Conservation (phyloP, 1,140 invertebrate genomes). For the Tetramorium alpestre region DNA sequence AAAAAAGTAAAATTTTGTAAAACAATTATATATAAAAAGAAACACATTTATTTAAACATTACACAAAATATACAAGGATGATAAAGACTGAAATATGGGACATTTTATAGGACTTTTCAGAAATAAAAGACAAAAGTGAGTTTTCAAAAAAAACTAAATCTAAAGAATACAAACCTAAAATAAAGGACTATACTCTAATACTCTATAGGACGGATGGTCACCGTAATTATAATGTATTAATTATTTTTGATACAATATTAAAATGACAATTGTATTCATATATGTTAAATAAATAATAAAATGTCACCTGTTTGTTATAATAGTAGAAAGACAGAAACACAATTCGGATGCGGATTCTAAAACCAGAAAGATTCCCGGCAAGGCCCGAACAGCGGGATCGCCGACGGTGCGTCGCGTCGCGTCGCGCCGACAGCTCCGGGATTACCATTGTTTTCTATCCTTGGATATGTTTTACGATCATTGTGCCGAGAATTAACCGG, state of each 20-base stretch:
- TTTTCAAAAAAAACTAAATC: too few species aligned
- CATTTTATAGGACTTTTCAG: too few species aligned
- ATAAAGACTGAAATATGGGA: too few species aligned
- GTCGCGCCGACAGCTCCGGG: conserved; percentile 17
- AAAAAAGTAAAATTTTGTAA: too few species aligned
- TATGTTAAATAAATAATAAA: neutral
- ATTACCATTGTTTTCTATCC: conserved; percentile 51
- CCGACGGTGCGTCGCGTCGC: neutral
- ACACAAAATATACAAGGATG: too few species aligned
- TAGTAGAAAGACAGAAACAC: neutral
- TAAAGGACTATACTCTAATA: too few species aligned
- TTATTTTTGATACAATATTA: neutral
- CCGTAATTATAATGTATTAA: neutral
- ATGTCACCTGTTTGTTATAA: neutral
- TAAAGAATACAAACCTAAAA: too few species aligned
- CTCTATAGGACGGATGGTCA: too few species aligned
- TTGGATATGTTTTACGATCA: conserved; percentile 54
- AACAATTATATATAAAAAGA: too few species aligned
- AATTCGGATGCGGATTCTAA: neutral
- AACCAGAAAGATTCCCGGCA: neutral
- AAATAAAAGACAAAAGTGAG: too few species aligned
- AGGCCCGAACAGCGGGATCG: neutral
- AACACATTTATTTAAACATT: too few species aligned
- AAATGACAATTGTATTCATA: neutral
- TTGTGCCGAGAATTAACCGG: conserved; percentile 47